These are phyloP conservation scores for Ptilonorhynchus violaceus DNA, from an alignment of 2,113 vertebrate genomes.

Conservation along the genomic window DNA sequence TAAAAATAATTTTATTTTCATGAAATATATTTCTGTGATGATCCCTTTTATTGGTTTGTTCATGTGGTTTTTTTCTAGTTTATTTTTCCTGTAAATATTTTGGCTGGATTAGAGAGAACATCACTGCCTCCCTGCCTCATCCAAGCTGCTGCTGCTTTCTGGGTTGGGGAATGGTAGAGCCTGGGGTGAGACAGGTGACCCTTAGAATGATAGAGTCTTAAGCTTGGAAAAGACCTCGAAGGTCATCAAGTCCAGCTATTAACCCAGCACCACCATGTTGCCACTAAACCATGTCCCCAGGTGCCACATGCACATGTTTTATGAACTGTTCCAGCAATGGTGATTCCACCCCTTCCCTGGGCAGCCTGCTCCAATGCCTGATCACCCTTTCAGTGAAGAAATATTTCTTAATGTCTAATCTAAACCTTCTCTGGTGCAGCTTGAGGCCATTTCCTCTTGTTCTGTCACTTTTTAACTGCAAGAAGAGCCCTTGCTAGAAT, in stretches of 20 bases:
- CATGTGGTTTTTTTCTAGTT: neutral
- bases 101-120: neutral
- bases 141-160: neutral
- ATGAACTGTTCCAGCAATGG: neutral
- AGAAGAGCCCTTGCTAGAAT: neutral
- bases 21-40: neutral
- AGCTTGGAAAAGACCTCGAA: neutral
- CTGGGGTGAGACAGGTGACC: neutral
- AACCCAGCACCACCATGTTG: neutral
- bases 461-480: fast-evolving
- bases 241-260: neutral
- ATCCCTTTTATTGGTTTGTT: neutral
- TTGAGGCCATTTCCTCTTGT: neutral
- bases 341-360: neutral
- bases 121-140: neutral
- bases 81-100: neutral
- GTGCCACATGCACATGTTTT: neutral
- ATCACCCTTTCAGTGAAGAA: neutral
- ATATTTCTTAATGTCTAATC: neutral
- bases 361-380: neutral
- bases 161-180: neutral
- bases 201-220: neutral
- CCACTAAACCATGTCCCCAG: neutral
- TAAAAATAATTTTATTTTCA: neutral
- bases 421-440: neutral